Evolutionary conservation across 1,140 invertebrate species (phyloP).

Genomic region (roundworm (Caenorhabditis elegans)): DNA sequence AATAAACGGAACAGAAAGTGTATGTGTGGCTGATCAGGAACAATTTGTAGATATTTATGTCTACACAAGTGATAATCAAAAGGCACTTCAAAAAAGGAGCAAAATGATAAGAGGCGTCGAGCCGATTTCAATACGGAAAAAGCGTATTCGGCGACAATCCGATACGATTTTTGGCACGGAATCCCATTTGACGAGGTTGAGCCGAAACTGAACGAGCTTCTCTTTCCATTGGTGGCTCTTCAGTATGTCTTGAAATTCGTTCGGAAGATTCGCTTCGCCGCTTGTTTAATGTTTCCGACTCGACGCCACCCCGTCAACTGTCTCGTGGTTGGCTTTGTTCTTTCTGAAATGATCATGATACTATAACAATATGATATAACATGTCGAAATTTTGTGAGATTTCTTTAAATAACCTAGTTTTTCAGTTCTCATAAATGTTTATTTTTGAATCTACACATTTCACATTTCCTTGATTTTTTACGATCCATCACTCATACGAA

Average conservation of each 20-base stretch:
- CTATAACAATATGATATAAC: not conserved
- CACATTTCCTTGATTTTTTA: too few relatives aligned
- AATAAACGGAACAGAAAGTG: not conserved
- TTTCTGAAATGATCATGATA: not conserved
- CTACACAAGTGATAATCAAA: slow-evolving; percentile 18
- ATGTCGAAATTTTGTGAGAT: too few relatives aligned
- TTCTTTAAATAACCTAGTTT: too few relatives aligned
- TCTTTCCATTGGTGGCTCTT: not conserved
- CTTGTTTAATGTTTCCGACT: not conserved
- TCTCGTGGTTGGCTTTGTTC: not conserved
- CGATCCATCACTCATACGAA: too few relatives aligned
- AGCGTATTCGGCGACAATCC: not conserved
- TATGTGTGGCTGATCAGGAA: not conserved
- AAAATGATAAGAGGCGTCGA: not conserved
- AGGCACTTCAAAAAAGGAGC: not conserved
- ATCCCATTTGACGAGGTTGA: not conserved
- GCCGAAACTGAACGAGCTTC: not conserved
- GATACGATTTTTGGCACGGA: slow-evolving; percentile 11
- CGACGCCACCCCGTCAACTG: slow-evolving; percentile 28
- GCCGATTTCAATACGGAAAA: slow-evolving; percentile 3
- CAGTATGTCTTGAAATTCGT: not conserved
- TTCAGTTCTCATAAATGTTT: too few relatives aligned
- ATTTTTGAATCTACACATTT: too few relatives aligned
- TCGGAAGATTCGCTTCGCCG: not conserved
- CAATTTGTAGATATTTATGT: not conserved